phyloP scores from a whole-genome alignment of 2,797 vertebrate genomes.

The Diglossa cyanea region DNA sequence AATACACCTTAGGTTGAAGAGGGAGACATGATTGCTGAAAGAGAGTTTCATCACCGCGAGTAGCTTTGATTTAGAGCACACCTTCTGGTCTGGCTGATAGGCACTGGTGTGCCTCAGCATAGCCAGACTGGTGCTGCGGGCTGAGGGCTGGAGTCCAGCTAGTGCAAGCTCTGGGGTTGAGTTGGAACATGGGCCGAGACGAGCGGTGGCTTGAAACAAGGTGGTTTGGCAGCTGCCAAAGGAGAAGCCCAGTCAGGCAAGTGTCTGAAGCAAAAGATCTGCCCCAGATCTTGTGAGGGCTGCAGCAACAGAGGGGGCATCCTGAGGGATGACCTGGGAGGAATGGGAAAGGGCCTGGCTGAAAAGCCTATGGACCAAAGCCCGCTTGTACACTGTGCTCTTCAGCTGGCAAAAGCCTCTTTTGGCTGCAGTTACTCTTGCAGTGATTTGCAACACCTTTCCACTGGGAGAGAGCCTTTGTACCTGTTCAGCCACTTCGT shows the following conservation, averaged over 20 bases:
- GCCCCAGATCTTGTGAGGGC: neutral
- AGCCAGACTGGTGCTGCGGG: rapidly evolving
- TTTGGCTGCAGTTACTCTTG: neutral
- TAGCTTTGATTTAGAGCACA: neutral
- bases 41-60: neutral
- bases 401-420: neutral
- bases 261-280: neutral
- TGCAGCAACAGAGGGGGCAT: neutral
- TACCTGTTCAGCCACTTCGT: slow-evolving; percentile 4
- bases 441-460: slow-evolving; percentile 5
- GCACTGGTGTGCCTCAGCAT: neutral
- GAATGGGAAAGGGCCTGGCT: neutral
- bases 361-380: neutral
- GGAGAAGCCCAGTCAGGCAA: neutral
- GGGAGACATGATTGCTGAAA: neutral
- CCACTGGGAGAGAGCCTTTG: neutral
- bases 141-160: neutral
- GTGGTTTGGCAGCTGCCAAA: neutral
- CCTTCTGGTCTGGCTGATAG: slow-evolving; percentile 2
- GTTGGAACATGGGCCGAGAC: neutral
- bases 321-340: neutral
- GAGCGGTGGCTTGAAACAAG: neutral
- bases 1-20: neutral
- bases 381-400: neutral
- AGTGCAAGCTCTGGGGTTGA: neutral